phyloP scores from a whole-genome alignment of 2,797 vertebrate species.

The Anas bernieri region DNA sequence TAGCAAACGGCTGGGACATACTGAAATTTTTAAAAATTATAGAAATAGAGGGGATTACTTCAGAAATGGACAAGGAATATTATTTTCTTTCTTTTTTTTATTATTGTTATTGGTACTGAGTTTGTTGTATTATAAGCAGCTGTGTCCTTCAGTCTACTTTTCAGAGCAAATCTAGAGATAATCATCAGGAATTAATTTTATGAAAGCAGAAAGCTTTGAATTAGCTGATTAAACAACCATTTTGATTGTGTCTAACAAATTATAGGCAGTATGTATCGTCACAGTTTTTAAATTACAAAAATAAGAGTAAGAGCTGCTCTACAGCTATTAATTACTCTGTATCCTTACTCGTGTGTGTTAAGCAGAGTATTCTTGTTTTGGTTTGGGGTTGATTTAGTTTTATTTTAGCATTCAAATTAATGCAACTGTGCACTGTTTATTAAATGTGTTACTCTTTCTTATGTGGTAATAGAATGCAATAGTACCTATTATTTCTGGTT shows the following conservation, averaged over 20 bases:
- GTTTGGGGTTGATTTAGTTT: no score
- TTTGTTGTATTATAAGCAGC: background rate
- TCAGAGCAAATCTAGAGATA: background rate
- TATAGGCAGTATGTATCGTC: background rate
- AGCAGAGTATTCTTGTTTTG: background rate
- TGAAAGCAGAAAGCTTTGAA: background rate
- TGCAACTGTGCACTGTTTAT: background rate
- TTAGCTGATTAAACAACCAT: background rate
- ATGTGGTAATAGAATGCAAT: background rate
- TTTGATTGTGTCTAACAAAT: background rate
- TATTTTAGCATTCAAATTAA: constrained; percentile 16
- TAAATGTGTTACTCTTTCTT: background rate
- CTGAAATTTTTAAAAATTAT: background rate
- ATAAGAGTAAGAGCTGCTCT: background rate
- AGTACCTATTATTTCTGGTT: background rate
- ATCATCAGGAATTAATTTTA: constrained; percentile 1
- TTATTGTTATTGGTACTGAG: background rate
- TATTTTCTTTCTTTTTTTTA: background rate
- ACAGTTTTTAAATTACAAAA: constrained; percentile 20
- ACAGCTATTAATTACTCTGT: background rate
- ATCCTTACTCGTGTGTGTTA: background rate
- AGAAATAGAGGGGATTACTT: background rate
- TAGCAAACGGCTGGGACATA: background rate
- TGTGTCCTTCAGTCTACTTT: background rate
- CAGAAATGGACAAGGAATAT: background rate